Percentiles rank a stretch among this genome's conserved stretches.
Evolutionary conservation across 2,113 vertebrate species (phyloP).

Genomic region (Meleagris gallopavo): DNA sequence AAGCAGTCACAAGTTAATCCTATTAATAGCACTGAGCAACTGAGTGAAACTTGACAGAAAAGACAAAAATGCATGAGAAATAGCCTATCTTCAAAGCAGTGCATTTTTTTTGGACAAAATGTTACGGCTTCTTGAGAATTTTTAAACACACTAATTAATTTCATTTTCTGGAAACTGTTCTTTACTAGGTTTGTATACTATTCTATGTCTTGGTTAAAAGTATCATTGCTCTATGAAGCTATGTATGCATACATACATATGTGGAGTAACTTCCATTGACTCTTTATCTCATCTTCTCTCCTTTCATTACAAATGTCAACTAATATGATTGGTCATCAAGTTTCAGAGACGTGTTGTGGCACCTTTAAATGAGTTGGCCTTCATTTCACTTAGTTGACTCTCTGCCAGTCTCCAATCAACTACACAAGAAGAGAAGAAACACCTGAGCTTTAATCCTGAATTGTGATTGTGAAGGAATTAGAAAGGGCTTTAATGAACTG

Average conservation of each 20-base stretch:
- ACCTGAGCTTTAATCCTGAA: background rate
- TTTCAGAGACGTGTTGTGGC: background rate
- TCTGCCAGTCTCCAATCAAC: background rate
- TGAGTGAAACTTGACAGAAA: background rate
- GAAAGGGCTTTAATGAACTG: constrained; percentile 33
- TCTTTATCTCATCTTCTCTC: constrained; percentile 7
- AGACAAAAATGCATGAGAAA: background rate
- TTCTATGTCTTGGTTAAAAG: constrained; percentile 35
- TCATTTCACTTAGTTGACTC: background rate
- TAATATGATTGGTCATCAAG: background rate
- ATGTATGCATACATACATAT: background rate
- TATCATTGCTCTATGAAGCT: background rate
- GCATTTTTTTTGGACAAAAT: background rate
- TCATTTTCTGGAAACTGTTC: background rate
- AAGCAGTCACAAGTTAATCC: background rate
- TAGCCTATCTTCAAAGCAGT: background rate
- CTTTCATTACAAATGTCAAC: constrained; percentile 6
- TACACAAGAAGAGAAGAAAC: constrained; percentile 1
- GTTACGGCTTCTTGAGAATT: background rate
- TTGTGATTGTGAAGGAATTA: background rate
- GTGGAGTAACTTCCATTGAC: background rate
- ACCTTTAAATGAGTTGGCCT: background rate
- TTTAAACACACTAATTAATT: background rate
- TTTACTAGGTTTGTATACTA: background rate
- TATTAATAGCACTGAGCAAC: background rate